Conservation (phyloP, 2,888 invertebrate genomes). For the Tetragonula carbonaria region DNA sequence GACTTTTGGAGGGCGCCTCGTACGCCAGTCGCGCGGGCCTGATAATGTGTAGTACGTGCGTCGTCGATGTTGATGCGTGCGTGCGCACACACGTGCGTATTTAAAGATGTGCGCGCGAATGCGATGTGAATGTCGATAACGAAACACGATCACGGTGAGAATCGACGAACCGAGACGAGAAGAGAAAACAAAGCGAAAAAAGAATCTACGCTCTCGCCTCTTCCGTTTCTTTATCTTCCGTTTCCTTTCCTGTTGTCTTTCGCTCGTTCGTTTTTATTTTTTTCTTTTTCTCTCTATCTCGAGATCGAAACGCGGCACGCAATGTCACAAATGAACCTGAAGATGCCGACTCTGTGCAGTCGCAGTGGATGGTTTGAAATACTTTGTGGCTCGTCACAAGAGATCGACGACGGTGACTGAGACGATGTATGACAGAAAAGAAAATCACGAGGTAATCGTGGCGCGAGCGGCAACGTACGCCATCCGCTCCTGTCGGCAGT, state of each 20-base stretch:
- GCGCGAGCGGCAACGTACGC: slow-evolving; percentile 75
- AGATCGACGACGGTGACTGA: slow-evolving; percentile 55
- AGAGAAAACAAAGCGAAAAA: slow-evolving; percentile 1
- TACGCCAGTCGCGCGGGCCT: slow-evolving; percentile 37
- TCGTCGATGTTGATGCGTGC: slow-evolving; percentile 31
- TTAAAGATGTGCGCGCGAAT: slow-evolving; percentile 10
- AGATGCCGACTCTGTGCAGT: slow-evolving; percentile 44
- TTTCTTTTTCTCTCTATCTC: not conserved
- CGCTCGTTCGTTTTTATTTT: not conserved
- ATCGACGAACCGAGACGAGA: not conserved
- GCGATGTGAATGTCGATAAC: slow-evolving; percentile 23
- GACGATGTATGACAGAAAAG: slow-evolving; percentile 69
- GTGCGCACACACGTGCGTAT: slow-evolving; percentile 52
- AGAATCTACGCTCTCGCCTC: slow-evolving; percentile 27
- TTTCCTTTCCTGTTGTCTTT: slow-evolving; percentile 30
- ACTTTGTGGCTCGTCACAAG: slow-evolving; percentile 67
- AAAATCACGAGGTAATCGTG: slow-evolving; percentile 73
- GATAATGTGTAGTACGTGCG: slow-evolving; percentile 17
- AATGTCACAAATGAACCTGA: slow-evolving; percentile 32
- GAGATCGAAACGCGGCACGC: slow-evolving; percentile 35
- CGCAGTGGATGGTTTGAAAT: slow-evolving; percentile 38
- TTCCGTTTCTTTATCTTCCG: slow-evolving; percentile 5
- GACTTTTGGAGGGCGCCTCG: slow-evolving; percentile 56
- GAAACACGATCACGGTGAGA: slow-evolving; percentile 22
- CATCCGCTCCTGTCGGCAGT: slow-evolving; percentile 83